phyloP scores from a whole-genome alignment of 2,113 vertebrate species.

The Rhodinocichla rosea region DNA sequence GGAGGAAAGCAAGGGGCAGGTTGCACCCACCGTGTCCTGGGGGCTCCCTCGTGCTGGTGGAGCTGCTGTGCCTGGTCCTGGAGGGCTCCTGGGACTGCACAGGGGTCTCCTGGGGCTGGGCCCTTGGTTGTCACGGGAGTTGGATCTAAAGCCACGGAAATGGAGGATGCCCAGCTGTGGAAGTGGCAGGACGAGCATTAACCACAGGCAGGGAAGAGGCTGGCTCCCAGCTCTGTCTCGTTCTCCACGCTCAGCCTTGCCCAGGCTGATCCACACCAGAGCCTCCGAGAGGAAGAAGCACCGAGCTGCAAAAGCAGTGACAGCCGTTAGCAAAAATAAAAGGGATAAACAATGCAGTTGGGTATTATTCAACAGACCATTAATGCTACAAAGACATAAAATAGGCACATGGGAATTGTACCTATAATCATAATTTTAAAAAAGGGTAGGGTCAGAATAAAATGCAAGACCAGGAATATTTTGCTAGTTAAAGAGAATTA shows the following conservation, averaged over 20 bases:
- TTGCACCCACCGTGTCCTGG: background rate
- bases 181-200: accelerated
- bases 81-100: background rate
- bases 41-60: background rate
- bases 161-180: accelerated
- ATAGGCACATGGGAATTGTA: background rate
- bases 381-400: background rate
- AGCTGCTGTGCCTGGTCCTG: background rate
- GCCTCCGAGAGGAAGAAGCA: background rate
- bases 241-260: background rate
- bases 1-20: background rate
- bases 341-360: background rate
- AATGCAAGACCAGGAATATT: background rate
- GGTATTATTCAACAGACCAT: background rate
- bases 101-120: background rate
- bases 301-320: background rate
- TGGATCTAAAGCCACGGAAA: background rate
- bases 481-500: slow-evolving; percentile 21
- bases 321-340: background rate
- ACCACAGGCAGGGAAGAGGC: accelerated
- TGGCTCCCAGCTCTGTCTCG: accelerated
- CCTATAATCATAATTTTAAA: background rate
- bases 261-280: background rate
- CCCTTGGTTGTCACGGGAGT: accelerated
- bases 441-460: background rate